Evolutionary conservation across 2,888 invertebrate genomes (phyloP).

Genomic region (Euphydryas editha): DNA sequence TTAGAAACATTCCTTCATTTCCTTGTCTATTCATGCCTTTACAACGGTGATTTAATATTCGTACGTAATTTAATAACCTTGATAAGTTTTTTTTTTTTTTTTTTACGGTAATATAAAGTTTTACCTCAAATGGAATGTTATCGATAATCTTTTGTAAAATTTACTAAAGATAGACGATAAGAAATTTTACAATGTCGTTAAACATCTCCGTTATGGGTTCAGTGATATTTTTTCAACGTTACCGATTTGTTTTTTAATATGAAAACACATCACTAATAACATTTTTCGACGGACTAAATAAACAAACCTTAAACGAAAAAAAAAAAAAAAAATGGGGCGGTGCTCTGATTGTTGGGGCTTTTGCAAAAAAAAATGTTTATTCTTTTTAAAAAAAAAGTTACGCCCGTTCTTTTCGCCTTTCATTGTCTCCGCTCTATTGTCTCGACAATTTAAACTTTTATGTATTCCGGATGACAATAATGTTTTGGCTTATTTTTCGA

Average conservation of each 20-base stretch:
- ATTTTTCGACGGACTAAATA: slow-evolving; percentile 69
- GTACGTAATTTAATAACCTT: neutral
- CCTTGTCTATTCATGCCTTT: no score
- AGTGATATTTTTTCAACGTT: slow-evolving; percentile 38
- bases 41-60: neutral
- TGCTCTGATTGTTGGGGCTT: slow-evolving; percentile 42
- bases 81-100: neutral
- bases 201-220: slow-evolving; percentile 29
- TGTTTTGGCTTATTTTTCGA: slow-evolving; percentile 64
- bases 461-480: slow-evolving; percentile 51
- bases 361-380: slow-evolving; percentile 60
- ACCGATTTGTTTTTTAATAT: slow-evolving; percentile 50
- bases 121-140: slow-evolving; percentile 1
- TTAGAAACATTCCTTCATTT: no score
- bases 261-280: slow-evolving; percentile 67
- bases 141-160: slow-evolving; percentile 16
- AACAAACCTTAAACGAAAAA: slow-evolving; percentile 76
- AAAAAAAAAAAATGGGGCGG: slow-evolving; percentile 26
- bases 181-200: slow-evolving; percentile 33
- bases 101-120: neutral
- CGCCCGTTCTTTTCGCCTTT: slow-evolving; percentile 32
- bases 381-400: slow-evolving; percentile 55
- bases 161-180: slow-evolving; percentile 17
- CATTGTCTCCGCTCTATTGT: slow-evolving; percentile 81
- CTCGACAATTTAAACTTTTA: slow-evolving; percentile 80